phyloP scores from a whole-genome alignment of 2,113 vertebrate species.

The Bos taurus region DNA sequence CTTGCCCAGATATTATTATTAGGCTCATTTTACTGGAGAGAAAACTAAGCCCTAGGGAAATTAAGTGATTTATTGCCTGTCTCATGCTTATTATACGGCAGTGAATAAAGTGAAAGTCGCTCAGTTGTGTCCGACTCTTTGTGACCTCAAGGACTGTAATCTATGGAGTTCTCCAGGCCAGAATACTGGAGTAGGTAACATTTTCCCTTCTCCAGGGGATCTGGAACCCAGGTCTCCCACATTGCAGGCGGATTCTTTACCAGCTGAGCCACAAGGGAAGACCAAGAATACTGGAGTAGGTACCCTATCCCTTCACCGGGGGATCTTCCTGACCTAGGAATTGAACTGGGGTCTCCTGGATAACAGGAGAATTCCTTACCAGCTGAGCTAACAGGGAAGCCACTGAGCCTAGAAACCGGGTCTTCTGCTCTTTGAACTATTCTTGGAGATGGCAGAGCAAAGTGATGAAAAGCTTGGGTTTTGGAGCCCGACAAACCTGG shows the following conservation, averaged over 20 bases:
- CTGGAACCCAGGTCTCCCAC: background rate
- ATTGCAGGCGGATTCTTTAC: background rate
- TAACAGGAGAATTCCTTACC: background rate
- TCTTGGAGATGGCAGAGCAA: background rate
- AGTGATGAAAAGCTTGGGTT: background rate
- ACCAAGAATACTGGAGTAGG: background rate
- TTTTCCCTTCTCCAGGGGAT: background rate
- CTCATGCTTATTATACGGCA: background rate
- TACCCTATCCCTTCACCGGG: background rate
- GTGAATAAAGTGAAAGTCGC: background rate
- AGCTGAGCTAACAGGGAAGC: background rate
- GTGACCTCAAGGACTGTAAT: background rate
- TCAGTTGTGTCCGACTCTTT: background rate
- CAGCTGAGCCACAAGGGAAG: background rate
- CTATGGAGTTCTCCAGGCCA: background rate
- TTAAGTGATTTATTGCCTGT: background rate
- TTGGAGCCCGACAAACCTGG: background rate
- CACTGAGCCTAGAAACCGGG: background rate
- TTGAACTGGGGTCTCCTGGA: background rate
- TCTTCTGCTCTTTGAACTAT: slow-evolving; percentile 4
- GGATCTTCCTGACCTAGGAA: background rate
- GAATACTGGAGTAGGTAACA: background rate
- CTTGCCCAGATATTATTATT: slow-evolving; percentile 10
- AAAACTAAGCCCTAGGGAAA: slow-evolving; percentile 51
- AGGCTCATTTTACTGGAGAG: slow-evolving; percentile 24